phyloP scores from a whole-genome alignment of 2,888 invertebrate genomes.

The Synergus laeviventris region DNA sequence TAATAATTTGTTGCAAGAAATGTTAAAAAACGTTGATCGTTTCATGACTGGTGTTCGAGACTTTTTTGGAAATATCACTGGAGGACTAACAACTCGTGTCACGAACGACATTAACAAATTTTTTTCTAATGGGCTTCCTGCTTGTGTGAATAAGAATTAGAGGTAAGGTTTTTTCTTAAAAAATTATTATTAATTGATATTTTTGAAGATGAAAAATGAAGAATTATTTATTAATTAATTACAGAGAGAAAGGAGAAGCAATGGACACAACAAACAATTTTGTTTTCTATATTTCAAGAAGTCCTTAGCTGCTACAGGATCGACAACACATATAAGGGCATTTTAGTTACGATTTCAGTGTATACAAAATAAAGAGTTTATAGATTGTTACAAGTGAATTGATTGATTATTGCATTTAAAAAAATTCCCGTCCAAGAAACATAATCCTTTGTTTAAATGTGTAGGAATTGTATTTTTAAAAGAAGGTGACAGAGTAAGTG shows the following conservation, averaged over 20 bases:
- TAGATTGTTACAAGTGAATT: not conserved
- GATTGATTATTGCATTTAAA: not conserved
- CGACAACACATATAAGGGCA: too few species aligned
- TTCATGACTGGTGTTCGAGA: not conserved
- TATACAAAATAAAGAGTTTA: not conserved
- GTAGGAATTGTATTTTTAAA: too few species aligned
- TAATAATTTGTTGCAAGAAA: not conserved
- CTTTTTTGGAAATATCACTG: not conserved
- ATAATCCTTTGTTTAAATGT: not conserved
- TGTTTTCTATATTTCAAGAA: not conserved
- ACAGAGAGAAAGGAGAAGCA: not conserved
- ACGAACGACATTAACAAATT: not conserved
- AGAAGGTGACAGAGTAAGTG: too few species aligned
- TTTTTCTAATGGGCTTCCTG: not conserved
- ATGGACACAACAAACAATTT: not conserved
- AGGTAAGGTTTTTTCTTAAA: not conserved
- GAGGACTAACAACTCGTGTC: not conserved
- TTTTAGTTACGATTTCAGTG: not conserved
- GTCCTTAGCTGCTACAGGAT: not conserved
- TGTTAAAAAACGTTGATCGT: not conserved
- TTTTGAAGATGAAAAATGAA: too few species aligned
- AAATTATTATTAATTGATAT: too few species aligned
- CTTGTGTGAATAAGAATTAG: not conserved
- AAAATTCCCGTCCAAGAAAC: not conserved
- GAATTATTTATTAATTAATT: not conserved